Evolutionary conservation across 2,797 vertebrate species (phyloP).

Genomic region (Rousettus madagascariensis): DNA sequence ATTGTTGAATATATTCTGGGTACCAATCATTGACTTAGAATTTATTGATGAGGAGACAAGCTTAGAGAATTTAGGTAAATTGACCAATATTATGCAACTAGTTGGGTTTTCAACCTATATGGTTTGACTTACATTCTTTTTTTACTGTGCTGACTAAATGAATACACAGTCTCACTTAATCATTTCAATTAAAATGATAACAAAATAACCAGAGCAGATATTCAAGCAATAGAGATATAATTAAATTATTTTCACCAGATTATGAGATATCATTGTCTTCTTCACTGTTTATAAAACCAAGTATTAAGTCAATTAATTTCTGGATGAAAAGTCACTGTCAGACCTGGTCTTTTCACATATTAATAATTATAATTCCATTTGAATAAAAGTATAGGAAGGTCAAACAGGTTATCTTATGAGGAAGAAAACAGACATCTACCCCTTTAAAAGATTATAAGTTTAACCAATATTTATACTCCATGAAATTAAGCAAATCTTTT

Average conservation of each 20-base stretch:
- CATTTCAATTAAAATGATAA: slow-evolving; percentile 31
- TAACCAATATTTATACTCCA: background rate
- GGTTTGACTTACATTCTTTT: slow-evolving; percentile 37
- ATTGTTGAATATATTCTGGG: background rate
- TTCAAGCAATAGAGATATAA: background rate
- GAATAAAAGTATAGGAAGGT: background rate
- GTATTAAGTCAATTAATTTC: background rate
- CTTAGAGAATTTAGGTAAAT: background rate
- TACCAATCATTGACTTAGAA: background rate
- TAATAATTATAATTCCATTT: background rate
- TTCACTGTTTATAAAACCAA: background rate
- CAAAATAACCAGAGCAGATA: background rate
- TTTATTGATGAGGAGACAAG: background rate
- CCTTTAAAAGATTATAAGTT: background rate
- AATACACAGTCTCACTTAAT: background rate
- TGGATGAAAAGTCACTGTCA: background rate
- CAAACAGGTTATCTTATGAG: background rate
- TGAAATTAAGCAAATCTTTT: slow-evolving; percentile 27
- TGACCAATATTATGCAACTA: background rate
- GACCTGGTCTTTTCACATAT: background rate
- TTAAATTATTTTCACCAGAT: background rate
- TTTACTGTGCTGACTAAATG: slow-evolving; percentile 1
- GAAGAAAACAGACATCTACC: background rate
- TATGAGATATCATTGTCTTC: background rate
- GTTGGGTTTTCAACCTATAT: background rate